phyloP scores from a whole-genome alignment of 2,797 vertebrate genomes.

The Crax fasciolata region DNA sequence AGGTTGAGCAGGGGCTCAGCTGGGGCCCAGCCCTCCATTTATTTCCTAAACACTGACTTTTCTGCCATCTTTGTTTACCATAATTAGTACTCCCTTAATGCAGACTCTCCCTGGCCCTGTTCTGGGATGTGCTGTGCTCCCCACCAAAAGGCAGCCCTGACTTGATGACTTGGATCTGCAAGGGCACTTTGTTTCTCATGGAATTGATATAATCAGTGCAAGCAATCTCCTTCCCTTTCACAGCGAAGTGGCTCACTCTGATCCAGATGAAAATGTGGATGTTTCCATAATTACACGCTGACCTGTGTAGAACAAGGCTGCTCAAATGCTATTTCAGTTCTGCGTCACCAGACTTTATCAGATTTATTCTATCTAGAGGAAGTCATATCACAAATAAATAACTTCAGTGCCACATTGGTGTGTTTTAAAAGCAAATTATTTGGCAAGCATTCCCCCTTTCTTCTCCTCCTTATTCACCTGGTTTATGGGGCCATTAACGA shows the following conservation, averaged over 20 bases:
- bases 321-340: conserved; percentile 5
- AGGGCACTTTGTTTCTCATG: neutral
- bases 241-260: neutral
- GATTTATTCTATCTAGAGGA: neutral
- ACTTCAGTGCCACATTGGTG: neutral
- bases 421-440: conserved; percentile 34
- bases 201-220: neutral
- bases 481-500: neutral
- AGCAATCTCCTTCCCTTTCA: neutral
- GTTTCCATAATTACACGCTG: conserved; percentile 11
- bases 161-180: neutral
- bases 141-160: neutral
- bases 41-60: neutral
- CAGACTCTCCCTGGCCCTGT: neutral
- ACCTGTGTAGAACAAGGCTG: neutral
- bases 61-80: neutral
- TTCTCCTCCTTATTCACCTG: neutral
- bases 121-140: neutral
- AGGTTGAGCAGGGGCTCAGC: neutral
- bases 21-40: neutral
- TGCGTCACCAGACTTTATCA: neutral
- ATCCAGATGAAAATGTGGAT: neutral
- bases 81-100: neutral
- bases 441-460: neutral
- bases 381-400: conserved; percentile 20